Conservation (phyloP, 2,888 invertebrate genomes). For the Pantelozetes paolii region DNA sequence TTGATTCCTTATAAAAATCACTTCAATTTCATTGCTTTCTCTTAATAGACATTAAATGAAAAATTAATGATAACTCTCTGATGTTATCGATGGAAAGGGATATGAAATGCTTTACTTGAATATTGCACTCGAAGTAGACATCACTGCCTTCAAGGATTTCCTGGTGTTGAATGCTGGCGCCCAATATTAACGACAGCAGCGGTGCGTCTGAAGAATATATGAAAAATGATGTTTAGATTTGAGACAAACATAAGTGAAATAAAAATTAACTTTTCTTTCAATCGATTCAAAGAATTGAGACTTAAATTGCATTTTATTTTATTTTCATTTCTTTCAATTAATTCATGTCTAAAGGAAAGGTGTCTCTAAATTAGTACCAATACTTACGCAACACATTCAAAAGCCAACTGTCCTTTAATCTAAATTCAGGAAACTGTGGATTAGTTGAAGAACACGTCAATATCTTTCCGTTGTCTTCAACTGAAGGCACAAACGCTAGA, state of each 20-base stretch:
- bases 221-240: no score
- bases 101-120: constrained; percentile 61
- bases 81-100: no score
- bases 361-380: background rate
- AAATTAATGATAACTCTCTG: no score
- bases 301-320: no score
- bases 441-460: constrained; percentile 79
- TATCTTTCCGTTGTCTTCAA: constrained; percentile 75
- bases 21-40: no score
- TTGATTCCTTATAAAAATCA: no score
- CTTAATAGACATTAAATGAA: no score
- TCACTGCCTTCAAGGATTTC: constrained; percentile 89
- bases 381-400: constrained; percentile 31
- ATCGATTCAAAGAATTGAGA: no score
- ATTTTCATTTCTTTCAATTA: no score
- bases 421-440: constrained; percentile 70
- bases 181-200: constrained; percentile 71
- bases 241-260: no score
- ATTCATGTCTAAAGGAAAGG: no score
- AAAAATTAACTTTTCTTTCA: no score
- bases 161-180: constrained; percentile 74
- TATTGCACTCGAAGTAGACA: constrained; percentile 87
- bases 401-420: constrained; percentile 30
- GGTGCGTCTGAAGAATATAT: constrained; percentile 71
- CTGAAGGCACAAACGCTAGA: constrained; percentile 67